Conservation (phyloP, 2,888 invertebrate species). For the Strigamia transsilvanica region DNA sequence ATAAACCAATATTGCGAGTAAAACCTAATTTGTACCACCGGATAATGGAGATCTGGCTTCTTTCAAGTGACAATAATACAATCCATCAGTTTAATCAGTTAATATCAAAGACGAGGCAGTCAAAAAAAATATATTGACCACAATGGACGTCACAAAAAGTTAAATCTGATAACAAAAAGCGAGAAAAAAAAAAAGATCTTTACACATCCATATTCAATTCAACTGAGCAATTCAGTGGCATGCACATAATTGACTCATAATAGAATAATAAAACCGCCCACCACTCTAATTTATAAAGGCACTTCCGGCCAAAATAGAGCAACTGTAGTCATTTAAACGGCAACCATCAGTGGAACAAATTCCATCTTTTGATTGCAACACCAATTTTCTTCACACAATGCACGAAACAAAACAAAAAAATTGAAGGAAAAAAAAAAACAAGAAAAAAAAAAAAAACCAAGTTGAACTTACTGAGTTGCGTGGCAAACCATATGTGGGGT, state of each 20-base stretch:
- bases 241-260: constrained; percentile 20
- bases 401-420: too few relatives aligned
- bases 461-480: neutral
- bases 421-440: neutral
- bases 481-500: constrained; percentile 10
- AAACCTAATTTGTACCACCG: constrained; percentile 20
- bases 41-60: constrained; percentile 5
- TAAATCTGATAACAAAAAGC: constrained; percentile 9
- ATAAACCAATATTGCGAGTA: neutral
- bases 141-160: neutral
- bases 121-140: neutral
- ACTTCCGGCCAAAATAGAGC: neutral
- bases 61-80: constrained; percentile 20
- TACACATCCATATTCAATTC: neutral
- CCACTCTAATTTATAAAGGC: constrained; percentile 1
- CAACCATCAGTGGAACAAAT: neutral
- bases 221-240: constrained; percentile 11
- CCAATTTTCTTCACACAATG: constrained; percentile 4
- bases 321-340: neutral
- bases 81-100: constrained; percentile 20
- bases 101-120: neutral
- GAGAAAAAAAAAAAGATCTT: neutral
- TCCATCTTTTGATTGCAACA: neutral
- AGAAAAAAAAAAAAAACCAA: neutral
- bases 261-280: constrained; percentile 7